Conservation (phyloP, 2,113 vertebrate species). For the Plestiodon gilberti region DNA sequence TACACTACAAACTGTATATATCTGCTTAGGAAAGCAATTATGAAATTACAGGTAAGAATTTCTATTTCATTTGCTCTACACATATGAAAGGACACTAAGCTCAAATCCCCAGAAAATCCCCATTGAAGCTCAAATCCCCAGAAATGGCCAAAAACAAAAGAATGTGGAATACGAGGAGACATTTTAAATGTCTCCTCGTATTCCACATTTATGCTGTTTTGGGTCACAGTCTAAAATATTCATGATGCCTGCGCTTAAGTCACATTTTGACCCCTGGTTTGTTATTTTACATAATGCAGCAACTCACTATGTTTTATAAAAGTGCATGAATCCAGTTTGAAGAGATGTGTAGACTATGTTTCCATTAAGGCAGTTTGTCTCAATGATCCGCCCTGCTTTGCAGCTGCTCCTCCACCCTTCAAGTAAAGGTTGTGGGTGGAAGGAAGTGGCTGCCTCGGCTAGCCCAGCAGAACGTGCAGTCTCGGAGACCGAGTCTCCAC, state of each 20-base stretch:
- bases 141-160: neutral
- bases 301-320: neutral
- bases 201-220: neutral
- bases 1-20: neutral
- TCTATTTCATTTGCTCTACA: neutral
- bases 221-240: neutral
- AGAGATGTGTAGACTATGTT: neutral
- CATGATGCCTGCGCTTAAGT: neutral
- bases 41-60: neutral
- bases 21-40: neutral
- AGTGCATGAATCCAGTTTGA: neutral
- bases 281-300: neutral
- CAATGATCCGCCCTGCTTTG: neutral
- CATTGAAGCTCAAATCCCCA: neutral
- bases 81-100: neutral
- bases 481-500: no score
- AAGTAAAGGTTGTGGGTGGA: neutral
- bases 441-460: slow-evolving; percentile 69
- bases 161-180: neutral
- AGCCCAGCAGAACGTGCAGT: slow-evolving; percentile 45
- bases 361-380: neutral
- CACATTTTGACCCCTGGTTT: neutral
- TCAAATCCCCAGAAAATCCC: neutral
- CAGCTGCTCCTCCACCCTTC: slow-evolving; percentile 47
- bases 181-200: no score